Conservation (phyloP, 2,797 vertebrate species). For the Peromyscus melanophrys region DNA sequence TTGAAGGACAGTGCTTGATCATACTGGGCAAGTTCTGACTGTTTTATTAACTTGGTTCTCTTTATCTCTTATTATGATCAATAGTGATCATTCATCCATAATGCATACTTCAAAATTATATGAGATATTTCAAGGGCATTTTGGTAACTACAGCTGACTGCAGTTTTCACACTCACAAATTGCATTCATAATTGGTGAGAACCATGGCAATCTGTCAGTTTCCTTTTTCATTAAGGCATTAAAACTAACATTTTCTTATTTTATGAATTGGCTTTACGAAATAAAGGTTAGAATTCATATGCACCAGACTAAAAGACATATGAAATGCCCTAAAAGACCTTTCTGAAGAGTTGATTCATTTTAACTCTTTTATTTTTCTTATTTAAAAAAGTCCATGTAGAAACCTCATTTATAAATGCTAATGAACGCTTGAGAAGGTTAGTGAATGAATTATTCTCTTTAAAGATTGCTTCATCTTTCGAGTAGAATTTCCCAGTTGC, state of each 20-base stretch:
- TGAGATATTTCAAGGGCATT: constrained; percentile 70
- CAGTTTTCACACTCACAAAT: constrained; percentile 81
- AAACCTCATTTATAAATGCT: constrained; percentile 66
- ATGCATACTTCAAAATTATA: constrained; percentile 60
- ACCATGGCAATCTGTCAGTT: constrained; percentile 76
- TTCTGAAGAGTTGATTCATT: constrained; percentile 52
- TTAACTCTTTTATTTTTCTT: constrained; percentile 49
- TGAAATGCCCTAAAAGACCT: constrained; percentile 45
- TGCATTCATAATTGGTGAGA: constrained; percentile 74
- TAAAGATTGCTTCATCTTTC: constrained; percentile 73
- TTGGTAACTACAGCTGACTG: constrained; percentile 70
- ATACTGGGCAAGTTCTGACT: neutral
- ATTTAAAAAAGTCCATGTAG: constrained; percentile 20
- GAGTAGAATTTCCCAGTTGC: constrained; percentile 75
- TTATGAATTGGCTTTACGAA: constrained; percentile 60
- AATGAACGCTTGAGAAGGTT: constrained; percentile 71
- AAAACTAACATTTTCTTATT: constrained; percentile 69
- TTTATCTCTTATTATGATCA: constrained; percentile 34
- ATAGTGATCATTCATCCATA: constrained; percentile 57
- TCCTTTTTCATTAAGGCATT: constrained; percentile 71
- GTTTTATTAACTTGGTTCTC: neutral
- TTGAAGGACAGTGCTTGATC: neutral
- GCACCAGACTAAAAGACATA: neutral
- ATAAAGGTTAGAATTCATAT: constrained; percentile 38
- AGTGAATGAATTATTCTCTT: constrained; percentile 78